phyloP scores from a whole-genome alignment of 2,888 invertebrate genomes.

The Portevinia maculata region DNA sequence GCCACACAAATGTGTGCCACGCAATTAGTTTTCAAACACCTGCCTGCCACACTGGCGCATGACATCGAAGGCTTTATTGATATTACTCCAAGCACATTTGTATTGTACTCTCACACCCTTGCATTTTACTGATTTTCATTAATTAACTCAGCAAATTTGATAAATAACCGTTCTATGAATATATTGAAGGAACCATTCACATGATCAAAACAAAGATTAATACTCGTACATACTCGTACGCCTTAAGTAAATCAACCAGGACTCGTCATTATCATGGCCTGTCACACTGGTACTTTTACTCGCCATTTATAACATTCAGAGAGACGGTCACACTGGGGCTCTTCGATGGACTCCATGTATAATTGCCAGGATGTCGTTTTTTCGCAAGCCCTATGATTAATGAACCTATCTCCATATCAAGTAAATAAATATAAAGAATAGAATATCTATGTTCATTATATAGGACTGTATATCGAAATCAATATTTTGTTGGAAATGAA shows the following conservation, averaged over 20 bases:
- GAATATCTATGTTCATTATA: not conserved
- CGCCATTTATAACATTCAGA: slow-evolving; percentile 95
- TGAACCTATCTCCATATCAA: slow-evolving; percentile 80
- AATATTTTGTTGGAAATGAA: slow-evolving; percentile 31
- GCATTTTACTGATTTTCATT: no score
- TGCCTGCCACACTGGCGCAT: no score
- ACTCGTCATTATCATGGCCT: slow-evolving; percentile 25
- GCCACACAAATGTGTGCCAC: no score
- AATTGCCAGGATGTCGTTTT: slow-evolving; percentile 87
- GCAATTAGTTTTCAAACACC: no score
- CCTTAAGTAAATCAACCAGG: slow-evolving; percentile 49
- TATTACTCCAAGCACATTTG: no score
- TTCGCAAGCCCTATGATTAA: slow-evolving; percentile 83
- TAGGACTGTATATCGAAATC: no score
- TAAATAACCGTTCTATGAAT: no score
- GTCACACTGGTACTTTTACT: slow-evolving; percentile 78
- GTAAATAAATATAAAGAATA: slow-evolving; percentile 27
- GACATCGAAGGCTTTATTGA: no score
- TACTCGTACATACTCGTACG: no score
- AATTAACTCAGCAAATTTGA: no score
- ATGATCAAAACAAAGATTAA: slow-evolving; percentile 1
- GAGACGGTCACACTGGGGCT: slow-evolving; percentile 94
- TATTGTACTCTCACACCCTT: no score
- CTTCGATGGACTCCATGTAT: slow-evolving; percentile 97
- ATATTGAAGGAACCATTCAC: no score